Evolutionary conservation across 1,140 invertebrate genomes (phyloP).

Genomic region (Lordiphosa mommai): DNA sequence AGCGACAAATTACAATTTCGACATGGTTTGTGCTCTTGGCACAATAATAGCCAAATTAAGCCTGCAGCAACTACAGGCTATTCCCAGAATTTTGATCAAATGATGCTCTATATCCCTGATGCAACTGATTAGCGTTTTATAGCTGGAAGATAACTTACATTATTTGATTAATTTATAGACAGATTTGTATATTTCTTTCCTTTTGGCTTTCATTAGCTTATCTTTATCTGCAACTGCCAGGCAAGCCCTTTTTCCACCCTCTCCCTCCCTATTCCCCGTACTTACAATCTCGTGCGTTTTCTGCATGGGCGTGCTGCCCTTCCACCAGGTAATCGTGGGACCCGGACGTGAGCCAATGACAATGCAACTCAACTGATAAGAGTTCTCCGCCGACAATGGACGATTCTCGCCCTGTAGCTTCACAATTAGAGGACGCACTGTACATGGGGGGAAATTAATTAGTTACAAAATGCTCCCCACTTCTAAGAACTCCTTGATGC

Average conservation of each 20-base stretch:
- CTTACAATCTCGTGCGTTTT: constrained; percentile 88
- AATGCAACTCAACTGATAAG: constrained; percentile 90
- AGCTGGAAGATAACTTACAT: too few relatives aligned
- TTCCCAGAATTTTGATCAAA: too few relatives aligned
- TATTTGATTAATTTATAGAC: too few relatives aligned
- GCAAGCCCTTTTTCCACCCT: not conserved
- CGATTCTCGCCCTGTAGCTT: constrained; percentile 87
- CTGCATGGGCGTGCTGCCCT: constrained; percentile 86
- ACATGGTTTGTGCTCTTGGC: too few relatives aligned
- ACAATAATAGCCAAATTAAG: too few relatives aligned
- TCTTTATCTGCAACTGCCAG: not conserved
- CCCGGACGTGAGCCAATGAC: constrained; percentile 90
- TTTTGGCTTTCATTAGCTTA: too few relatives aligned
- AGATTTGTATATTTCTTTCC: too few relatives aligned
- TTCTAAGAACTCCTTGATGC: not conserved
- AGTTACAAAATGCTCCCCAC: constrained; percentile 25
- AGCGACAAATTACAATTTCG: too few relatives aligned
- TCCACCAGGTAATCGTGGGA: constrained; percentile 93
- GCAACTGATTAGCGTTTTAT: too few relatives aligned
- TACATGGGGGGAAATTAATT: constrained; percentile 40
- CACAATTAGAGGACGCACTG: constrained; percentile 91
- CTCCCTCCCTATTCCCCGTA: constrained; percentile 20
- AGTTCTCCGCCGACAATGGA: constrained; percentile 89
- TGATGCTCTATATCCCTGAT: too few relatives aligned
- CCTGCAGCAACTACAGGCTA: too few relatives aligned